Conservation (phyloP, 2,113 vertebrate genomes). For the Siniperca knerii region DNA sequence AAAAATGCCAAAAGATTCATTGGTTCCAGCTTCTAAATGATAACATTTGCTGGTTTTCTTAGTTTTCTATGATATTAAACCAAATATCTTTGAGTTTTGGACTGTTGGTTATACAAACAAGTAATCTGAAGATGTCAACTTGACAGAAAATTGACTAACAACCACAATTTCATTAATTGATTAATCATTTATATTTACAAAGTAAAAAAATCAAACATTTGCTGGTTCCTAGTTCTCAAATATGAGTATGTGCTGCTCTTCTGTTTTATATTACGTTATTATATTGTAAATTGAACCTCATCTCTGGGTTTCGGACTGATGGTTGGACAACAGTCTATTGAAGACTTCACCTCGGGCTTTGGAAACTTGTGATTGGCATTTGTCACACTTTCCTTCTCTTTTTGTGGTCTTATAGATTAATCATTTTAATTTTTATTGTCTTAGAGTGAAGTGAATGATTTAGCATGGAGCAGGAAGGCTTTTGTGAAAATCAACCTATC, state of each 20-base stretch:
- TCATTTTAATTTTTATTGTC: not conserved
- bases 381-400: not conserved
- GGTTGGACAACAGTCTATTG: not conserved
- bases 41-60: not conserved
- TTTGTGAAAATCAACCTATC: constrained; percentile 23
- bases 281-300: not conserved
- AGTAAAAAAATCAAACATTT: not conserved
- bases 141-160: not conserved
- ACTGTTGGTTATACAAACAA: not conserved
- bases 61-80: not conserved
- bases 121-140: not conserved
- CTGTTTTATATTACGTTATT: not conserved
- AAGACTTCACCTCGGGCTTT: not conserved
- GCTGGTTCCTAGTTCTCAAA: no score
- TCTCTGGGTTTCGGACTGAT: not conserved
- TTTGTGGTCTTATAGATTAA: not conserved
- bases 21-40: not conserved
- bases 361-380: not conserved
- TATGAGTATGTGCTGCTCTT: not conserved
- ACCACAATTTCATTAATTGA: not conserved
- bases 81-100: not conserved
- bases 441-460: constrained; percentile 31
- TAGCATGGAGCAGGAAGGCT: not conserved
- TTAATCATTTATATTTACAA: not conserved
- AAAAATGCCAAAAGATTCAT: not conserved